Evolutionary conservation across 2,888 invertebrate species (phyloP).

Genomic region (Ptychoptera contaminata): DNA sequence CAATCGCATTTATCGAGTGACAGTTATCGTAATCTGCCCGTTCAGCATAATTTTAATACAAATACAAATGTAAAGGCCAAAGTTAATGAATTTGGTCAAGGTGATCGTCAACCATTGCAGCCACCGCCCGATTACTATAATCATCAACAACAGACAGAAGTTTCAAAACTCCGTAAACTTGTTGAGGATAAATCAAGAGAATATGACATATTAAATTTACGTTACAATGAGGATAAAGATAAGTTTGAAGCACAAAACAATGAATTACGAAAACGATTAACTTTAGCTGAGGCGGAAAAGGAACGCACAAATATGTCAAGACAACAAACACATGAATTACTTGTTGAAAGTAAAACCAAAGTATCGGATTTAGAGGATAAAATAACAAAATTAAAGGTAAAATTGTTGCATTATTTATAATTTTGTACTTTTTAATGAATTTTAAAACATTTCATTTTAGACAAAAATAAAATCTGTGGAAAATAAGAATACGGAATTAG

Average conservation of each 20-base stretch:
- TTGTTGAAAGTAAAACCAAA: conserved; percentile 33
- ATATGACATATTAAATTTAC: conserved; percentile 30
- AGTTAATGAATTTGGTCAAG: background rate
- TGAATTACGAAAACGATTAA: conserved; percentile 38
- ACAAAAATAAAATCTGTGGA: conserved; percentile 30
- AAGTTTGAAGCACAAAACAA: conserved; percentile 26
- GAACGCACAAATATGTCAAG: conserved; percentile 41
- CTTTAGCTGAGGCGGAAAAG: conserved; percentile 41
- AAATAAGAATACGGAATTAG: conserved; percentile 33
- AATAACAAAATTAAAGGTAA: conserved; percentile 18
- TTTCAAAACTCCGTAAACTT: conserved; percentile 1
- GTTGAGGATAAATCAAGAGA: conserved; percentile 8
- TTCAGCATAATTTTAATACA: conserved; percentile 20
- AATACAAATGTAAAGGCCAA: conserved; percentile 13
- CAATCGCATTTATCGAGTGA: conserved; percentile 14
- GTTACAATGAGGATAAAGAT: conserved; percentile 18
- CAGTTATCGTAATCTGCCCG: background rate
- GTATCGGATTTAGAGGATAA: conserved; percentile 24
- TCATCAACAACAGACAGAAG: background rate
- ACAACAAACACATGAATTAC: conserved; percentile 45
- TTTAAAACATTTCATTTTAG: conserved; percentile 19
- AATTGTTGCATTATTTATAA: background rate
- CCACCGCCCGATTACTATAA: background rate
- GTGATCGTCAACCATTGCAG: background rate
- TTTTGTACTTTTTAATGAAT: background rate